phyloP scores from a whole-genome alignment of 2,113 vertebrate genomes.

The Sus scrofa region T2T-Sscrofa CM000819.6:78191501-78192000 shows the following conservation, averaged over 20 bases:
- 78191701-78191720: background rate
- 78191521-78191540: slow-evolving; percentile 13
- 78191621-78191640: background rate
- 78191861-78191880: too few species aligned
- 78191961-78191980: background rate
- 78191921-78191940: too few species aligned
- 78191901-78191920: too few species aligned
- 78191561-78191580: background rate
- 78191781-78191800: too few species aligned
- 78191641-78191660: background rate
- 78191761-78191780: too few species aligned
- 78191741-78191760: too few species aligned
- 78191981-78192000: background rate
- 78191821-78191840: too few species aligned
- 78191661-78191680: background rate
- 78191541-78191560: background rate
- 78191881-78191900: too few species aligned
- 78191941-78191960: too few species aligned
- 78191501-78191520: background rate
- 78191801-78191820: too few species aligned
- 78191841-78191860: too few species aligned
- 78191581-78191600: background rate
- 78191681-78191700: background rate
- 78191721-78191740: too few species aligned
- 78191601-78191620: background rate